Percentiles rank a stretch among this genome's conserved stretches.
phyloP scores from a whole-genome alignment of 2,888 invertebrate genomes.

The Clunio marinus region DNA sequence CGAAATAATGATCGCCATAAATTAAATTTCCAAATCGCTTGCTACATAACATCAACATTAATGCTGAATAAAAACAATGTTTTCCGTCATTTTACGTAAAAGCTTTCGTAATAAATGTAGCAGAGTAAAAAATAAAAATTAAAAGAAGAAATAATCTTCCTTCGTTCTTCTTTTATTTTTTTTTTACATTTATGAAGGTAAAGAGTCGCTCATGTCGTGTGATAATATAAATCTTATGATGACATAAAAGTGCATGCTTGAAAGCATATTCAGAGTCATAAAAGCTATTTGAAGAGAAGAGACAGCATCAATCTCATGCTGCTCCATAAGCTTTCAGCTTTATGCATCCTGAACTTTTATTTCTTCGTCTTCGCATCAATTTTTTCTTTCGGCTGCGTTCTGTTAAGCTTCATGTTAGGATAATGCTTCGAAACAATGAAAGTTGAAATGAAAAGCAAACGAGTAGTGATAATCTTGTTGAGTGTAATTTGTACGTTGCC shows the following conservation, averaged over 20 bases:
- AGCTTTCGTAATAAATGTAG: background rate
- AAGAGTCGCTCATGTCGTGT: conserved; percentile 17
- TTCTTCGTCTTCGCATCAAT: background rate
- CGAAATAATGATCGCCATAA: conserved; percentile 22
- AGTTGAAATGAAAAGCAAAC: background rate
- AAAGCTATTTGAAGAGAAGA: conserved; percentile 27
- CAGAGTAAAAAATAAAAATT: conserved; percentile 9
- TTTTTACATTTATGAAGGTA: background rate
- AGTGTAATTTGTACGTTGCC: conserved; percentile 26
- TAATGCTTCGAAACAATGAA: conserved; percentile 1
- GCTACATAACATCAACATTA: background rate
- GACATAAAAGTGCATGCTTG: conserved; percentile 38
- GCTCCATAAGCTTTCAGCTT: background rate
- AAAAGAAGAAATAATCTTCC: background rate
- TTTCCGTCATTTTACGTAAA: background rate
- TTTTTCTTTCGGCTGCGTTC: background rate
- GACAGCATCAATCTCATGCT: conserved; percentile 17
- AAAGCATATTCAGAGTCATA: conserved; percentile 34
- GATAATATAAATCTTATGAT: conserved; percentile 38
- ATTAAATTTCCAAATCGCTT: conserved; percentile 35
- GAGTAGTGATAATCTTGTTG: conserved; percentile 34
- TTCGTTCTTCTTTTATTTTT: background rate
- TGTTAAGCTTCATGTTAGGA: background rate
- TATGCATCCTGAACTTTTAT: background rate
- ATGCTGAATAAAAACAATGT: background rate